Evolutionary conservation across 2,888 invertebrate species (phyloP), one percentile per base, ranked within the genome.

Genomic region (Plebejus melissa): DNA sequence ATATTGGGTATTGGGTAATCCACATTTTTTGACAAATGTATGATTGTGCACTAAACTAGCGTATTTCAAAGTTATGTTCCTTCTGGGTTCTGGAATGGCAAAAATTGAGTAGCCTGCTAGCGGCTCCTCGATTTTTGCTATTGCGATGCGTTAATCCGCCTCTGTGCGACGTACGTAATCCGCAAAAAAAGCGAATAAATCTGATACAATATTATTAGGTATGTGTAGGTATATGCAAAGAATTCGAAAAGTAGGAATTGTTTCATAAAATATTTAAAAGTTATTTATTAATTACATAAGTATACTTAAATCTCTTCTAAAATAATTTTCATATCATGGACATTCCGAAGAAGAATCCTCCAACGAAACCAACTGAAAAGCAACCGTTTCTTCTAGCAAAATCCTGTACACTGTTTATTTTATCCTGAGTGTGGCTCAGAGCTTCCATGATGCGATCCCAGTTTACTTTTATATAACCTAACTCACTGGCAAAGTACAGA

Each of bases 381-480:
- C 95, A 95, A 81, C 95, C 94, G 89, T 97, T 96, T 80, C 93
- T 93, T 88, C 91, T 94, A 79, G 95, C 92, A 87, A 95, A 95
- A 72, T 86, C 87, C 81, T 95, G 89, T 79, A 95, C 90, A 94
- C 94, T 95, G 82, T 97, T 96, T 28, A 98, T 94, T 87, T 95
- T 95, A 79, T 96, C 96, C 58, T 96, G 95, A 22, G 97, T 96
- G 83, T 95, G 95, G 76, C 96, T 96, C 0, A 97, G 94, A 75
- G 97, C 96, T 79, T 95, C 96, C 80, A 96, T 95, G 2, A 98
- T 94, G 86, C 96, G 95, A 60, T 96, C 96, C 98, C 98, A 98
- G 88, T 98, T 97, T 76, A 98, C 95, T 80, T 96, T 95, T 6
- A 99, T 96, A 82, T 97, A 98, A 2, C 98, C 98, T 80, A 97